phyloP scores from a whole-genome alignment of 2,797 vertebrate genomes.

The Platyrinchus mystaceus region DNA sequence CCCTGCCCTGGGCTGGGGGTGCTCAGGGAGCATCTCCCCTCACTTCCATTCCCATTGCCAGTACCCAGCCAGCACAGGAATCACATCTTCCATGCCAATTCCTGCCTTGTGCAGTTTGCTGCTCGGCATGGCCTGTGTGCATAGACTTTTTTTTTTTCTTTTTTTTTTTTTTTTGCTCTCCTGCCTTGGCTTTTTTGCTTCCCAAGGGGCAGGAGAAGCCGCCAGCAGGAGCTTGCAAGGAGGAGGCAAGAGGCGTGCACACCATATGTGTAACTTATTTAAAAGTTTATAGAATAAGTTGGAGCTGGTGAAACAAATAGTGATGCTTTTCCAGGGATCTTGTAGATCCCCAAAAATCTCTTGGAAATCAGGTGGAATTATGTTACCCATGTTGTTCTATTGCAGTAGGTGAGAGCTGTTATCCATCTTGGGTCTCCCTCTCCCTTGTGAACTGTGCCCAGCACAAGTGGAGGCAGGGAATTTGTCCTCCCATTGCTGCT shows the following conservation, averaged over 20 bases:
- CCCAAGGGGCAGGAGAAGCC: background rate
- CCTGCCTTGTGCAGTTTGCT: background rate
- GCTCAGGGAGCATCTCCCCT: background rate
- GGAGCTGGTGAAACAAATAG: background rate
- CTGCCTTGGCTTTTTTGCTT: background rate
- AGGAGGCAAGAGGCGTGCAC: background rate
- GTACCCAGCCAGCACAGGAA: background rate
- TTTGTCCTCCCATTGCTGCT: background rate
- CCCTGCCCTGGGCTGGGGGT: background rate
- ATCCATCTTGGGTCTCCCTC: background rate
- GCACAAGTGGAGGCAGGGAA: background rate
- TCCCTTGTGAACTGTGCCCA: background rate
- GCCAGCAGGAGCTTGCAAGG: background rate
- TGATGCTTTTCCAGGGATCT: background rate
- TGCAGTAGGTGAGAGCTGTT: rapidly evolving
- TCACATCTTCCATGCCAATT: background rate
- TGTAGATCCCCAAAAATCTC: background rate
- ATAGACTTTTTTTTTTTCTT: background rate
- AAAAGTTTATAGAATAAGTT: background rate
- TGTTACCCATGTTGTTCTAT: rapidly evolving
- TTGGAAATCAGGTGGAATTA: background rate
- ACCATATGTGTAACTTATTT: rapidly evolving
- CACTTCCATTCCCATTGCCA: rapidly evolving
- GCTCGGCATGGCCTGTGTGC: background rate
- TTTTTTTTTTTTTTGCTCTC: background rate